Base-by-base conservation (phyloP, 1,140 invertebrate genomes). In the Mesaphorura yosii region DNA sequence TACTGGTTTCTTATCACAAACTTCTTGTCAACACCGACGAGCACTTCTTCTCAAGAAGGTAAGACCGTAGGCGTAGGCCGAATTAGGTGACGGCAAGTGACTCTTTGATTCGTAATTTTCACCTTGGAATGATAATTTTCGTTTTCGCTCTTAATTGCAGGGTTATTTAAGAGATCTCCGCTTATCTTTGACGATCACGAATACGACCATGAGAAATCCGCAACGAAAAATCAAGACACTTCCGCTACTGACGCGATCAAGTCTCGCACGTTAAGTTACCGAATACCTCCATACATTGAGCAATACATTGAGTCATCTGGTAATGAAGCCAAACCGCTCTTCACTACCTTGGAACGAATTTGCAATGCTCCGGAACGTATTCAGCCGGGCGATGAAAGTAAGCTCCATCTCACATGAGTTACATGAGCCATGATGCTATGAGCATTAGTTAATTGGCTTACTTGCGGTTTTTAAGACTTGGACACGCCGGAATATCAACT, bases 401-500 rank as follows among this genome's bases (percentile, higher is more conserved):
- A 49, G 37, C 6, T 25, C 28, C 28, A n/a, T 12, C 20, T 25
- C 14, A 14, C 25, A 26, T 5, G 7, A 46, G 10, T 7, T 7
- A 25, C 10, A 14, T 25, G 5, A 7, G 6, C 28, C 12, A 5
- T 2, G 25, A 25, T 3, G 38, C 5, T 28, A 34, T 29, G 27
- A 48, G 22, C 23, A 48, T 48, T 23, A 7, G 19, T 19, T 31
- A 40, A 38, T 23, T 54, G n/a, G 10, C 3, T 12, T 34, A 29
- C 19, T 57, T 25, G 46, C 22, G 14, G 28, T 34, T 52, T 63
- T 57, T 5, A 48, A 66, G 64, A 64, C 58, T 51, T 60, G n/a
- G 45, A 55, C 22, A 45, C 55, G 23, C 42, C 48, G 14, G 59
- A 60, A 20, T 65, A 64, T 59, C 53, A 64, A 46, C 59, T 94